phyloP scores from a whole-genome alignment of 1,140 invertebrate species.

The Agraylea sexmaculata region DNA sequence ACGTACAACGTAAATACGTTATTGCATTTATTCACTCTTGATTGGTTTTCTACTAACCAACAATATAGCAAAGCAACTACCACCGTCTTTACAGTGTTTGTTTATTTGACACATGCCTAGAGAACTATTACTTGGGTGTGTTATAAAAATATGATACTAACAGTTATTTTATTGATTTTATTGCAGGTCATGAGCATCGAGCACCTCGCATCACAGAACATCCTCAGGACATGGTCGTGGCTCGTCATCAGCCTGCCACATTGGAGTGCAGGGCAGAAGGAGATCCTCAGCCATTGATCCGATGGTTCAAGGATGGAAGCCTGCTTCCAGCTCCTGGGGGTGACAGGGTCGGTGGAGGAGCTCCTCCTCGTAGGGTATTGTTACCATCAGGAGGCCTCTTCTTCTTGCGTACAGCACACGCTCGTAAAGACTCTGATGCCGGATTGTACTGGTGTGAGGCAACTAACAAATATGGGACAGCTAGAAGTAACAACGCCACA shows the following conservation, averaged over 20 bases:
- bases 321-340: conserved; percentile 21
- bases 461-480: conserved; percentile 64
- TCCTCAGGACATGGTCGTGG: conserved; percentile 69
- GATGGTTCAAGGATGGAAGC: conserved; percentile 65
- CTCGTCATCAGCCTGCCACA: conserved; percentile 68
- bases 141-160: too few relatives aligned
- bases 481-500: conserved; percentile 70
- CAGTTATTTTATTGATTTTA: too few relatives aligned
- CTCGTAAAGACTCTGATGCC: conserved; percentile 63
- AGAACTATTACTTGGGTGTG: too few relatives aligned
- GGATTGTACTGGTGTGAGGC: conserved; percentile 85
- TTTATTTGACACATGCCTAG: too few relatives aligned
- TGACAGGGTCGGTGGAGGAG: conserved; percentile 36
- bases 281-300: conserved; percentile 55
- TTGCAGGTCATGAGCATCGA: conserved; percentile 12
- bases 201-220: conserved; percentile 74
- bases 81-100: too few relatives aligned
- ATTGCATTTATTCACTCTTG: too few relatives aligned
- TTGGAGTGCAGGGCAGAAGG: conserved; percentile 64
- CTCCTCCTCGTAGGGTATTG: conserved; percentile 53
- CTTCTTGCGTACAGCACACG: conserved; percentile 63
- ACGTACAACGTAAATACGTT: too few relatives aligned
- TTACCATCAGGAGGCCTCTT: conserved; percentile 69
- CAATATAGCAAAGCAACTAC: too few relatives aligned
- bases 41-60: too few relatives aligned